Percentiles rank a stretch among this genome's conserved stretches.
Conservation (phyloP, 2,888 invertebrate genomes). For the Abscondita cerata region DNA sequence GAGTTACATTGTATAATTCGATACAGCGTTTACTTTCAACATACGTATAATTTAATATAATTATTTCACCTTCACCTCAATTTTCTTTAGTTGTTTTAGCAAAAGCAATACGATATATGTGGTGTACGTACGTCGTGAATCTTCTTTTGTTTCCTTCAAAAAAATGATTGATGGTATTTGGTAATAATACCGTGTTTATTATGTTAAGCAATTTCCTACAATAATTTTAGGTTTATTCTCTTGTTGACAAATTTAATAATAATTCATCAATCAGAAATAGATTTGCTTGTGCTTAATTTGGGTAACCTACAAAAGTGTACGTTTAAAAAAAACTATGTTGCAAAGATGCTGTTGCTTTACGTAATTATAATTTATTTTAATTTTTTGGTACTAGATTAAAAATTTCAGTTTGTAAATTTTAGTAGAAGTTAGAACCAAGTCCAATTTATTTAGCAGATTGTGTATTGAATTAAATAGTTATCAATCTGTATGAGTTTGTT, state of each 20-base stretch:
- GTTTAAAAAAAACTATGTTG: too few relatives aligned
- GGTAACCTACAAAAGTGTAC: neutral
- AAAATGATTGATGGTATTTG: conserved; percentile 15
- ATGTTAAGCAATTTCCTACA: conserved; percentile 16
- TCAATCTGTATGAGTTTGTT: too few relatives aligned
- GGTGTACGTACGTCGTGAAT: conserved; percentile 18
- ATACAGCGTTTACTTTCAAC: conserved; percentile 51
- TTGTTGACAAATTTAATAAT: conserved; percentile 1
- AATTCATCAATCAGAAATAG: conserved; percentile 2
- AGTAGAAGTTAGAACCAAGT: too few relatives aligned
- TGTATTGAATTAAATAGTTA: too few relatives aligned
- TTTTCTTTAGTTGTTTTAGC: conserved; percentile 37
- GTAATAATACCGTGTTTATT: conserved; percentile 11
- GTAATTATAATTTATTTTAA: too few relatives aligned
- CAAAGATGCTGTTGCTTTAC: too few relatives aligned
- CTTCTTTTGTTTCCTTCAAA: conserved; percentile 25
- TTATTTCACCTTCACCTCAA: conserved; percentile 53
- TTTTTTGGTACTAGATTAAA: too few relatives aligned
- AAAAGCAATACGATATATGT: conserved; percentile 13
- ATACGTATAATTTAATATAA: conserved; percentile 50
- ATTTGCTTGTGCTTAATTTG: neutral
- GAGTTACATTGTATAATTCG: conserved; percentile 47
- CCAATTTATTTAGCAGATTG: too few relatives aligned
- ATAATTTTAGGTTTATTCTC: conserved; percentile 1
- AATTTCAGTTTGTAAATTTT: too few relatives aligned